A percentile compares a stretch with the other conserved stretches of the same genome.
phyloP scores from a whole-genome alignment of 2,888 invertebrate species.

The Drosophila sordidula region DNA sequence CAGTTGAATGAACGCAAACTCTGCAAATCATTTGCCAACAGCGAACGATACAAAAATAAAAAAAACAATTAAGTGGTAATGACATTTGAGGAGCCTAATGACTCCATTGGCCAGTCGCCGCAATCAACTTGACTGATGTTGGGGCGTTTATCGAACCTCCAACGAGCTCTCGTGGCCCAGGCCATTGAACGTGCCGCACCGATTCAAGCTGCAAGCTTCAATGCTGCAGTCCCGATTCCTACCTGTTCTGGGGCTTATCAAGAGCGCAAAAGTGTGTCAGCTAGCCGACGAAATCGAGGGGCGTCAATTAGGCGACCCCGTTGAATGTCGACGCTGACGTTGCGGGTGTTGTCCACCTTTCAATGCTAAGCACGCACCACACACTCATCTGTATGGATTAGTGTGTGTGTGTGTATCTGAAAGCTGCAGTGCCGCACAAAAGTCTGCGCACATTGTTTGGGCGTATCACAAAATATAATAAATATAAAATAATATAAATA shows the following conservation, averaged over 20 bases:
- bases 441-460: background rate
- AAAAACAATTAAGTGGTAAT: conserved; percentile 47
- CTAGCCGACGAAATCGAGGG: conserved; percentile 17
- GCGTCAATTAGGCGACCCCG: conserved; percentile 29
- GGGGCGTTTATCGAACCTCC: conserved; percentile 10
- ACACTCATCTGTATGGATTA: background rate
- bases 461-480: too few relatives aligned
- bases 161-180: background rate
- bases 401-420: background rate
- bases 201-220: background rate
- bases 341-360: conserved; percentile 29
- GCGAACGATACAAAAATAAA: conserved; percentile 5
- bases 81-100: conserved; percentile 49
- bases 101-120: conserved; percentile 34
- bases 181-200: conserved; percentile 7
- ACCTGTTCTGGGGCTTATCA: conserved; percentile 23
- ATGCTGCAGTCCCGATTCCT: too few relatives aligned
- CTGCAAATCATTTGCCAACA: conserved; percentile 31
- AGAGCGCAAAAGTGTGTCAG: conserved; percentile 37
- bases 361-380: conserved; percentile 36
- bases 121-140: conserved; percentile 23
- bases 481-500: too few relatives aligned
- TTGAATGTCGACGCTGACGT: conserved; percentile 23
- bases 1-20: conserved; percentile 53
- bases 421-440: background rate